Conservation (phyloP, 1,140 invertebrate genomes). For the Leptonema lineaticorne region DNA sequence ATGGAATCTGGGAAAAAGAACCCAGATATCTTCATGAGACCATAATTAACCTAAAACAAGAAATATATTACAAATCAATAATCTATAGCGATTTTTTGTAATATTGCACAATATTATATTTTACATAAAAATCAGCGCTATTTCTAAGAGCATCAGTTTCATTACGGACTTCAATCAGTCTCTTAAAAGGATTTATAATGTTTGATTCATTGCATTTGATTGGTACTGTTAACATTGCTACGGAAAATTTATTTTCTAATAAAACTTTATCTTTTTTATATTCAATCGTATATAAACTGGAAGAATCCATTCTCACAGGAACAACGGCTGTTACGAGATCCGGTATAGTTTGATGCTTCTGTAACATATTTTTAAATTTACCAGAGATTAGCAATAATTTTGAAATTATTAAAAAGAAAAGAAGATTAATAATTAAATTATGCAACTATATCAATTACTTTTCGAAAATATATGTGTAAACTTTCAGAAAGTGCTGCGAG, state of each 20-base stretch:
- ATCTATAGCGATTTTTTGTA: background rate
- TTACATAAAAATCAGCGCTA: conserved; percentile 35
- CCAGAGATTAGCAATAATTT: background rate
- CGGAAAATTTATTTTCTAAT: conserved; percentile 38
- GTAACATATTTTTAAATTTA: background rate
- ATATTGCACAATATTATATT: background rate
- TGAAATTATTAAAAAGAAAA: background rate
- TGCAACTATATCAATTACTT: no score
- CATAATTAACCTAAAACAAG: conserved; percentile 49
- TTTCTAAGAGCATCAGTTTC: conserved; percentile 25
- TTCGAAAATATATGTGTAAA: conserved; percentile 47
- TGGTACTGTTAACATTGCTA: conserved; percentile 36
- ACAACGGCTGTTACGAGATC: conserved; percentile 36
- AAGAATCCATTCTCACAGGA: conserved; percentile 27
- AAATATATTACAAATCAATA: background rate
- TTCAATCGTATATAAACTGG: background rate
- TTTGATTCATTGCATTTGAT: conserved; percentile 11
- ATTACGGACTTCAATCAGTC: conserved; percentile 29
- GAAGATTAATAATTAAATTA: no score
- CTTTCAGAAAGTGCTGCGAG: conserved; percentile 48
- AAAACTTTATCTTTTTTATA: conserved; percentile 12
- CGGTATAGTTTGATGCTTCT: conserved; percentile 6
- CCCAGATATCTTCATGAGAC: conserved; percentile 47
- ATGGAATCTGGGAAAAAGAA: conserved; percentile 47
- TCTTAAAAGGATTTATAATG: conserved; percentile 21